Evolutionary conservation across 2,113 vertebrate species (phyloP), one percentile per base, ranked within the genome.

Genomic region (Hippocampus comes): DNA sequence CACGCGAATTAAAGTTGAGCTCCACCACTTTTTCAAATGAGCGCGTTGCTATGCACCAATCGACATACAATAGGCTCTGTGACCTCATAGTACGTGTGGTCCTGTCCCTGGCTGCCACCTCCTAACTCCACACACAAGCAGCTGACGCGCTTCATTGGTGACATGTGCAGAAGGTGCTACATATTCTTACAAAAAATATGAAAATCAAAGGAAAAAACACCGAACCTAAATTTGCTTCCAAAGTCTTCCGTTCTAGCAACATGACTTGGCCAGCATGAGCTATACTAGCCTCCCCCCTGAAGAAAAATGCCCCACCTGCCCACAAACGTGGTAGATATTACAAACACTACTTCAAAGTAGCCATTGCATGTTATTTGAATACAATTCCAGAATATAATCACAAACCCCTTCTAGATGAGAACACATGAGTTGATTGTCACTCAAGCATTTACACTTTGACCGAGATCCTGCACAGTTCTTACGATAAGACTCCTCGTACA

Each of bases 131-230:
- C 21, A 56, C 17, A 51, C 49, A 51, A 51, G 21, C 5, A 2
- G 5, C 10, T 56, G n/a, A n/a, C n/a, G n/a, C 67, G 65, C 17
- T 18, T 61, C 14, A 34, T 86, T 91, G 90, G 89, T 91, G 82
- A 84, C 78, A 68, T 83, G 88, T 71, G 88, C 82, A 91, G 18
- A 41, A n/a, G 9, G 3, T 21, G 18, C 27, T 41, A 41, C 18
- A 1, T 21, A 41, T 21, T 63, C 17, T 43, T 15, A n/a, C 5
- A 42, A 63, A 38, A 61, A 41, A 41, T 38, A 38, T 38, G 34
- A 38, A 38, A 38, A 38, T 38, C 5, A 63, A 20, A 63, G 14
- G 9, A 14, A 5, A 1, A 27, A 5, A 5, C 25, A 25, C 23
- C 11, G 5, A 59, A 59, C 56, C 25, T 15, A 27, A 27, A 5